Percentiles rank a stretch among this genome's conserved stretches.
These are phyloP conservation scores for Neostethus bicornis DNA, from an alignment of 2,797 vertebrate species.

Conservation along the genomic window DNA sequence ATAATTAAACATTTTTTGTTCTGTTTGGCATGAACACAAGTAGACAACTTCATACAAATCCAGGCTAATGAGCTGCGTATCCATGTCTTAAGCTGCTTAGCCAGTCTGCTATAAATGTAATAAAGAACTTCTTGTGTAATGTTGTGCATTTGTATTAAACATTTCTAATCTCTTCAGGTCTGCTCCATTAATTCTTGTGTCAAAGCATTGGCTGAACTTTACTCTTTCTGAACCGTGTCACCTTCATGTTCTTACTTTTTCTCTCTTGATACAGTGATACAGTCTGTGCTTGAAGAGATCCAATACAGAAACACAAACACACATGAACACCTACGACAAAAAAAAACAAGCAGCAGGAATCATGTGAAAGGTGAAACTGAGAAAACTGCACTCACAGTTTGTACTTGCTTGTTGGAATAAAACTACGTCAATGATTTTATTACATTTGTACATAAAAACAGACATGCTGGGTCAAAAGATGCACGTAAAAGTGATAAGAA, in stretches of 20 bases:
- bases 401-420: constrained; percentile 7
- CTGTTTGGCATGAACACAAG: no score
- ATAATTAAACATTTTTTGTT: no score
- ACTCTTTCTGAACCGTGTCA: constrained; percentile 50
- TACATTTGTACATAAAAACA: background rate
- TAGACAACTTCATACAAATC: no score
- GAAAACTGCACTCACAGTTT: constrained; percentile 23
- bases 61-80: no score
- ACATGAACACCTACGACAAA: constrained; percentile 17
- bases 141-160: background rate
- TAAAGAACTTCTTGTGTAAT: background rate
- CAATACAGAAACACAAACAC: constrained; percentile 43
- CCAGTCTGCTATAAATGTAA: background rate
- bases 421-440: background rate
- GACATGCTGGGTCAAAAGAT: background rate
- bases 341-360: constrained; percentile 41
- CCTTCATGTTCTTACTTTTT: constrained; percentile 20
- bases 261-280: constrained; percentile 19
- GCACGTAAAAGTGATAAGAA: no score
- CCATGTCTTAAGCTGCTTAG: no score
- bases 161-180: background rate
- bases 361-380: constrained; percentile 34
- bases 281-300: constrained; percentile 45
- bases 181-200: constrained; percentile 33
- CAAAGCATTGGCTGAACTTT: constrained; percentile 36